Evolutionary conservation across 2,888 invertebrate species (phyloP), one percentile per base, ranked within the genome.

Genomic region (Lithophane leautieri): DNA sequence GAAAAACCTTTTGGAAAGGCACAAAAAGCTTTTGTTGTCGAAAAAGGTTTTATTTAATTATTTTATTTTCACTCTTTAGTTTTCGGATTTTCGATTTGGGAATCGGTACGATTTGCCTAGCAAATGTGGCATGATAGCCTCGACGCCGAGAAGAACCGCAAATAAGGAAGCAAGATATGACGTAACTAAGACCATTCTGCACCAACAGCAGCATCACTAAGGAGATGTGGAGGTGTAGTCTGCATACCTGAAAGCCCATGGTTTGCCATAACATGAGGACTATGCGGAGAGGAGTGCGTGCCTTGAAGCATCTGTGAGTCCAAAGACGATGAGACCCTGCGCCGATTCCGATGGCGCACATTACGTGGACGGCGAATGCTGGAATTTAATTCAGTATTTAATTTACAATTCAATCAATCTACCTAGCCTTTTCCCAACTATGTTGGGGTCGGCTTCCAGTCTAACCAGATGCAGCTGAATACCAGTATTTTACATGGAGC

Each of bases 241-340:
- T 67, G 69, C 66, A 93, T 94, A 98, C 99, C 97, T 99, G 97
- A 91, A 99, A 98, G 22, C 99, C 98, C 90, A 98, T 96, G 2
- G 98, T 98, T 93, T 99, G 98, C 92, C 98, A 97, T 77, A 98
- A 90, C 96, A 98, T 98, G 12, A 99, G 97, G 34, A 99, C 93
- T n/a, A 98, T 92, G 72, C 99, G 97, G 78, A 99, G 94, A 0
- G 99, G 99, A 90, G 98, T 97, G 89, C 97, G 98, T 0, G 99
- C 99, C 95, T 99, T 99, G 95, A 98, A 99, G 52, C 99, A 95
- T 89, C 98, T 97, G 94, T 99, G 99, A 0, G 99, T 98, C 99
- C 99, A 99, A 11, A 99, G 97, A 84, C 99, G 97, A 93, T 99
- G 99, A 1, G 99, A 99, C 22, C 99, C 99, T 8, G 98, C 99